Evolutionary conservation across 2,113 vertebrate genomes (phyloP), one percentile per base, ranked within the genome.

Genomic region (Gymnocephalus cernua): DNA sequence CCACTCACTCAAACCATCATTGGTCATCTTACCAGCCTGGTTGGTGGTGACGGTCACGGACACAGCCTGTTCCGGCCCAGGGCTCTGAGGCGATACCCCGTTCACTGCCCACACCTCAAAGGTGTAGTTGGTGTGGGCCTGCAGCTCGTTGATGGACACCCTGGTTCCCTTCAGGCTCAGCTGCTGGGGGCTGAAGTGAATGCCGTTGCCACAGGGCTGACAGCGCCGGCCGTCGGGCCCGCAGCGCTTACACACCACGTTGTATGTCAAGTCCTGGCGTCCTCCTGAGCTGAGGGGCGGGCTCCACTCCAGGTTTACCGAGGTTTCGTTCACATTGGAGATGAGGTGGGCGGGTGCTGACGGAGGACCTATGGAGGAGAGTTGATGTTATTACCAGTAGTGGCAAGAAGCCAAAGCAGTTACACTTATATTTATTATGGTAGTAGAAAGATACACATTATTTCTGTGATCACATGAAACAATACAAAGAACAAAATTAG

Each of bases 111-210:
- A 98, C 89, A 99, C 97, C 89, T 99, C 97, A 64, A 99, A 99
- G 23, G 98, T 99, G 93, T 99, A 99, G 94, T 99, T 99, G 38
- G 98, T 99, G 91, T 99, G 98, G 4, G 98, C 98, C 87, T 99
- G 95, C 80, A 99, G 96, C 91, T 99, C 97, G 0, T 97, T 98
- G 91, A 99, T 97, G 82, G 97, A 99, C 83, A 99, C 97, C 48
- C 95, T 95, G 54, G 96, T 98, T 44, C 94, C 95, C 82, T 94
- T 96, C 83, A 99, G 93, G 77, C 96, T 95, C 4, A 96, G 96
- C 90, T 97, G 97, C 94, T 98, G 98, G 1, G 98, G 98, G 58
- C 96, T 97, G 85, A 97, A 99, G 88, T 98, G 98, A 78, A 99
- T 96, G 0, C 96, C 95, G 0, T 96, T 97, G 4, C 97, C 98